Evolutionary conservation across 2,113 vertebrate genomes (phyloP).

Genomic region (Tor tambroides): DNA sequence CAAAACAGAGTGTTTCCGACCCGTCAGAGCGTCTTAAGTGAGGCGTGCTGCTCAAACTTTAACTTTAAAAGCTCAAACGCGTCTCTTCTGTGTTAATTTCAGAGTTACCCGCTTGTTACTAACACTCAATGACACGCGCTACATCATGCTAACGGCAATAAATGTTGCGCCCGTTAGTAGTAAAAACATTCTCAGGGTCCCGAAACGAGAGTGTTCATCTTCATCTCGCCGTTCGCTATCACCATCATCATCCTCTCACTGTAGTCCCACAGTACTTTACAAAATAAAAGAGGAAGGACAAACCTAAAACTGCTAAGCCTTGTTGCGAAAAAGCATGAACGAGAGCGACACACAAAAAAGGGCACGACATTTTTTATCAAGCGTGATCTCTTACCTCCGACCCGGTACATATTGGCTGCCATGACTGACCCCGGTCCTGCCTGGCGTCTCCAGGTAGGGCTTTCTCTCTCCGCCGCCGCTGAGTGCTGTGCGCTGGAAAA

Average conservation of each 20-base stretch:
- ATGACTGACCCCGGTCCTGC: slow-evolving; percentile 79
- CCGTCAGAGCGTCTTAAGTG: neutral
- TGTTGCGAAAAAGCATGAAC: slow-evolving; percentile 53
- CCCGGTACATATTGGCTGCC: slow-evolving; percentile 88
- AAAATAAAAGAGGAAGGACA: slow-evolving; percentile 73
- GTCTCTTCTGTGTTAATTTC: neutral
- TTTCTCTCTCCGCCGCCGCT: slow-evolving; percentile 73
- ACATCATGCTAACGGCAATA: slow-evolving; percentile 31
- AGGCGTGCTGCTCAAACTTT: slow-evolving; percentile 63
- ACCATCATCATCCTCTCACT: slow-evolving; percentile 70
- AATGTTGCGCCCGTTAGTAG: slow-evolving; percentile 19
- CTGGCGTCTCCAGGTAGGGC: slow-evolving; percentile 81
- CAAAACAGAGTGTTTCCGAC: neutral
- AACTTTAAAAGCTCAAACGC: slow-evolving; percentile 57
- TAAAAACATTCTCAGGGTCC: slow-evolving; percentile 50
- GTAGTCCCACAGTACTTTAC: slow-evolving; percentile 65
- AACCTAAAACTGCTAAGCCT: slow-evolving; percentile 64
- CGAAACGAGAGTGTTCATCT: slow-evolving; percentile 66
- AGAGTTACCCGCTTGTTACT: slow-evolving; percentile 45
- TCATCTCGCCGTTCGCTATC: slow-evolving; percentile 73
- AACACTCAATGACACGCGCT: slow-evolving; percentile 32
- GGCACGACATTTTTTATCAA: slow-evolving; percentile 39
- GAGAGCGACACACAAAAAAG: slow-evolving; percentile 52
- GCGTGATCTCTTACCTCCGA: slow-evolving; percentile 78
- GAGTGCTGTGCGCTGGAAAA: slow-evolving; percentile 79